Conservation (phyloP, 2,888 invertebrate species). For the Rambutsinella grinnellia region DNA sequence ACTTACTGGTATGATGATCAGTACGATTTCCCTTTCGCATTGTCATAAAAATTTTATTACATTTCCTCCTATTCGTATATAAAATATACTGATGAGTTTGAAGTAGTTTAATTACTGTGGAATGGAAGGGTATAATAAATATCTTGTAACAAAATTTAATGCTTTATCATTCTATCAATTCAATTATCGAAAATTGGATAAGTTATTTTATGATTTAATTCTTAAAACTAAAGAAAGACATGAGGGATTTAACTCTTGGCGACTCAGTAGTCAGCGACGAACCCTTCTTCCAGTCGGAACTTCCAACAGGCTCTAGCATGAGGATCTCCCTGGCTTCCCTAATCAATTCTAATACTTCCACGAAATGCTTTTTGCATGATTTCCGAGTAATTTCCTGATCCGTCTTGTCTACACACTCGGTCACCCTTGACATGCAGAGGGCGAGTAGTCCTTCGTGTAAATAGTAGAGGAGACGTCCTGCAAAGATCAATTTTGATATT, state of each 20-base stretch:
- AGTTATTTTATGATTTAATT: conserved; percentile 18
- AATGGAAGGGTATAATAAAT: too few species aligned
- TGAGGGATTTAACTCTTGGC: conserved; percentile 51
- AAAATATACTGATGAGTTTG: too few species aligned
- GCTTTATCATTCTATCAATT: too few species aligned
- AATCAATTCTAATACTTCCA: conserved; percentile 52
- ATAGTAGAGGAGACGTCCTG: conserved; percentile 52
- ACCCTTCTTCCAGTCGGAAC: conserved; percentile 51
- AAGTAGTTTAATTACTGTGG: too few species aligned
- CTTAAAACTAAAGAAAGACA: conserved; percentile 57
- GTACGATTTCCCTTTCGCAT: too few species aligned
- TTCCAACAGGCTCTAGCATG: conserved; percentile 39
- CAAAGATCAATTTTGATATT: conserved; percentile 15
- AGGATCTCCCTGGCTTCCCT: conserved; percentile 53
- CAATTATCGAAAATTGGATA: too few species aligned
- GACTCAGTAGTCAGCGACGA: conserved; percentile 43
- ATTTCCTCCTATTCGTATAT: too few species aligned
- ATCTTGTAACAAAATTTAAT: too few species aligned
- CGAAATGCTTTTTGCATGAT: conserved; percentile 55
- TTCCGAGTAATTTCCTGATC: conserved; percentile 54
- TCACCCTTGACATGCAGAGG: conserved; percentile 40
- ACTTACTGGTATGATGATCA: too few species aligned
- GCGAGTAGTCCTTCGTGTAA: conserved; percentile 50
- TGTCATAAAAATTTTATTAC: too few species aligned
- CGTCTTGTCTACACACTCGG: conserved; percentile 51